Percentiles rank a stretch among this genome's conserved stretches.
These are phyloP conservation scores for Rhinoderma darwinii DNA, from an alignment of 2,113 vertebrate species.

Conservation along the genomic window DNA sequence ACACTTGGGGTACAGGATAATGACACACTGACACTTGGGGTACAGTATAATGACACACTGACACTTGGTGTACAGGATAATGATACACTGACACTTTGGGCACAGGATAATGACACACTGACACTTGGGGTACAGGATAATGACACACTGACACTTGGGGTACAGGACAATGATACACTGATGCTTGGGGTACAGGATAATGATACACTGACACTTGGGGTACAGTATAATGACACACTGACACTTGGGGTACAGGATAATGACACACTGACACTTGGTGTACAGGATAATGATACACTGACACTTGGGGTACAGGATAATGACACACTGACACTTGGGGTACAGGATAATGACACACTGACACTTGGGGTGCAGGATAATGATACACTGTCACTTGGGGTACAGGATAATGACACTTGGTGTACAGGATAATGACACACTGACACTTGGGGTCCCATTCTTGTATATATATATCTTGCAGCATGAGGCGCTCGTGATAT, in stretches of 20 bases:
- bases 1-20: not conserved
- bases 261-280: not conserved
- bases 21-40: not conserved
- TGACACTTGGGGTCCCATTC: not conserved
- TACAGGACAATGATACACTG: not conserved
- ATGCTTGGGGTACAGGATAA: not conserved
- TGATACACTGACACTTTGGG: not conserved
- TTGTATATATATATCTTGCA: not conserved
- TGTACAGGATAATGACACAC: not conserved
- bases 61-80: not conserved
- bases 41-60: not conserved
- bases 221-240: not conserved
- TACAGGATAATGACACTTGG: not conserved
- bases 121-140: not conserved
- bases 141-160: not conserved
- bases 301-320: not conserved
- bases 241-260: not conserved
- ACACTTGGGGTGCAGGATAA: not conserved
- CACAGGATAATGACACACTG: not conserved
- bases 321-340: not conserved
- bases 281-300: not conserved
- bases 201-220: not conserved
- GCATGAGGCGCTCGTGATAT: not conserved
- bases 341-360: not conserved
- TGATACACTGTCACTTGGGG: not conserved